Base-by-base conservation (phyloP, 1,140 invertebrate species). In the Dendroctonus ponderosae region DNA sequence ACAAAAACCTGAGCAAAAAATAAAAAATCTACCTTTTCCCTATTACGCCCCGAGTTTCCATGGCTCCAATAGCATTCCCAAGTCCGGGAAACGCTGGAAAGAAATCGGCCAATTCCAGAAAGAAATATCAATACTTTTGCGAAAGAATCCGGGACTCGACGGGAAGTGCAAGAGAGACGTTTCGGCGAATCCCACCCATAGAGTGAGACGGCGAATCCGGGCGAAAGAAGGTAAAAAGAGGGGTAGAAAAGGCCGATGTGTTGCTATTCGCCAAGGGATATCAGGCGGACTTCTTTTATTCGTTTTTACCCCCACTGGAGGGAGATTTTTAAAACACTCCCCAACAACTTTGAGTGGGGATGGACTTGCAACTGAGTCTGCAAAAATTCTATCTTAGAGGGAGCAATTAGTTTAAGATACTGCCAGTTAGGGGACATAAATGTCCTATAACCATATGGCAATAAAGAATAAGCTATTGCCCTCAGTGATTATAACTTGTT, bases 181-280 rank as follows among this genome's bases (percentile, higher is more conserved):
- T n/a, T 39, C 8, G 11, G 11, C 26, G n/a, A 46, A 46, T 46
- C 49, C 49, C 49, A 51, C 49, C 49, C 26, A n/a, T 15, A 11
- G 41, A 61, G 44, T 6, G 60, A 52, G 60, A 62, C 0, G n/a
- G 8, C 14, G 8, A 9, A 40, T n/a, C 38, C 7, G 38, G 5
- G 26, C 59, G 59, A 61, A 62, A 62, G 60, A 62, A 62, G 49
- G 60, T 43, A 41, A 53, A 62, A 62, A 62, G 60, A 62, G 60
- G 60, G 60, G 60, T 52, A 40, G 60, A 62, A 62, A 62, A 62
- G 14, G 53, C 38, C 60, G n/a, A 44, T 52, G 46, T 52, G 60
- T 62, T 62, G 46, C 60, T 62, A 62, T 62, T 62, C 60, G 60
- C 60, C 60, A 62, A 52, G 60, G 60, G 60, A 62, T 52, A 62